phyloP scores from a whole-genome alignment of 2,113 vertebrate genomes.

The Seriola dumerili region DNA sequence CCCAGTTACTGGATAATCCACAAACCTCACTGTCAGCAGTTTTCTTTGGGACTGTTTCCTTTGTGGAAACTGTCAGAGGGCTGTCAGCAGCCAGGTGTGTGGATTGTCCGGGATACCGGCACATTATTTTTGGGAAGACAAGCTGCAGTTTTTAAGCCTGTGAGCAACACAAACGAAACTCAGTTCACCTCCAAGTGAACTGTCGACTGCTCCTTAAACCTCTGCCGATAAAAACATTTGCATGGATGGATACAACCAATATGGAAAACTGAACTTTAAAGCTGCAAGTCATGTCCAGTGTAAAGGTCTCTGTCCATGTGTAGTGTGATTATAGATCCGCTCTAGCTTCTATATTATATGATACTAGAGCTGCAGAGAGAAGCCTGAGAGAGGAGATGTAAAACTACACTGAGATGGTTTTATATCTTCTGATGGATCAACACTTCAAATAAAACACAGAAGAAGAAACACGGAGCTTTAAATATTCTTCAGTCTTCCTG shows the following conservation, averaged over 20 bases:
- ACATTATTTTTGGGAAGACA: constrained; percentile 8
- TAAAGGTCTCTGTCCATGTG: too few species aligned
- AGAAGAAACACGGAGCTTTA: too few species aligned
- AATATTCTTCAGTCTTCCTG: too few species aligned
- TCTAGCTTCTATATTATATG: too few species aligned
- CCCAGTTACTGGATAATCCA: constrained; percentile 16
- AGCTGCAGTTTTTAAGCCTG: not conserved
- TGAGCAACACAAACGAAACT: not conserved
- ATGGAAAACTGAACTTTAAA: not conserved
- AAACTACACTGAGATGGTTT: too few species aligned
- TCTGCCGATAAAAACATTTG: not conserved
- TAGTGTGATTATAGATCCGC: too few species aligned
- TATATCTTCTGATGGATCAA: too few species aligned
- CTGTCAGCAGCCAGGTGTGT: constrained; percentile 5
- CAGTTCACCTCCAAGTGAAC: not conserved
- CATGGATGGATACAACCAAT: not conserved
- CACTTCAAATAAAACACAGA: too few species aligned
- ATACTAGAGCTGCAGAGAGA: too few species aligned
- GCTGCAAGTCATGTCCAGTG: not conserved
- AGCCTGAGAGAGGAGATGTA: too few species aligned
- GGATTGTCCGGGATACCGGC: not conserved
- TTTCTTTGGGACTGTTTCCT: constrained; percentile 36
- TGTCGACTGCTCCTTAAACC: not conserved
- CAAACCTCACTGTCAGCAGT: constrained; percentile 39
- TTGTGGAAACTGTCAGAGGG: not conserved